phyloP scores from a whole-genome alignment of 2,113 vertebrate species.

The Chroicocephalus ridibundus region DNA sequence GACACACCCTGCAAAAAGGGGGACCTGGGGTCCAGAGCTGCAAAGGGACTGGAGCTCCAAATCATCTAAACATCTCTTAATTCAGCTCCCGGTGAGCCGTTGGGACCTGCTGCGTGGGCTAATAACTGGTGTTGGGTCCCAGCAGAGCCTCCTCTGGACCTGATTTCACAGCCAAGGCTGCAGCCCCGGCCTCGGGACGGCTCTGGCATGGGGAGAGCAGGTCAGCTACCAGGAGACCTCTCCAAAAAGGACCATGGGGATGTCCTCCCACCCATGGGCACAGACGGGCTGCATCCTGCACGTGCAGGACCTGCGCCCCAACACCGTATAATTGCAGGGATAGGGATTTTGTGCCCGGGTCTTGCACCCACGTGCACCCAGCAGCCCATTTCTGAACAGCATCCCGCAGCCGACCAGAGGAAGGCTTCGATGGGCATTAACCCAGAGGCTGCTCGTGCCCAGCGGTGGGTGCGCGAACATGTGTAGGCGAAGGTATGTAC shows the following conservation, averaged over 20 bases:
- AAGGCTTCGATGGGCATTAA: neutral
- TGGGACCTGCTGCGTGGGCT: rapidly evolving
- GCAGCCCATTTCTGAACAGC: neutral
- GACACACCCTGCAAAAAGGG: neutral
- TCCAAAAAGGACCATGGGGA: neutral
- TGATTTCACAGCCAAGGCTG: rapidly evolving
- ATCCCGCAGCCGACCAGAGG: rapidly evolving
- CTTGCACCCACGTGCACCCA: neutral
- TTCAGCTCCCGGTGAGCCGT: rapidly evolving
- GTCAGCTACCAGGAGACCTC: neutral
- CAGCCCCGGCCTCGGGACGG: neutral
- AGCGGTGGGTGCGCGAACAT: neutral
- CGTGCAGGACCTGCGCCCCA: neutral
- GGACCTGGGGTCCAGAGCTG: neutral
- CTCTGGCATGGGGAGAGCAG: neutral
- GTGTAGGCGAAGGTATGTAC: neutral
- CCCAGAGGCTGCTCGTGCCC: neutral
- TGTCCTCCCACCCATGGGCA: neutral
- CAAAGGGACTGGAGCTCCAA: neutral
- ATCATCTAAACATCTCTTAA: neutral
- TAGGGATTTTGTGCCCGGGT: neutral
- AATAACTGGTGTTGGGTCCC: rapidly evolving
- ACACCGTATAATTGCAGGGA: rapidly evolving
- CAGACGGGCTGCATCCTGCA: neutral
- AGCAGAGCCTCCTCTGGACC: neutral